Base-by-base conservation (phyloP, 2,797 vertebrate genomes). In the Enteromius viviparus region DNA sequence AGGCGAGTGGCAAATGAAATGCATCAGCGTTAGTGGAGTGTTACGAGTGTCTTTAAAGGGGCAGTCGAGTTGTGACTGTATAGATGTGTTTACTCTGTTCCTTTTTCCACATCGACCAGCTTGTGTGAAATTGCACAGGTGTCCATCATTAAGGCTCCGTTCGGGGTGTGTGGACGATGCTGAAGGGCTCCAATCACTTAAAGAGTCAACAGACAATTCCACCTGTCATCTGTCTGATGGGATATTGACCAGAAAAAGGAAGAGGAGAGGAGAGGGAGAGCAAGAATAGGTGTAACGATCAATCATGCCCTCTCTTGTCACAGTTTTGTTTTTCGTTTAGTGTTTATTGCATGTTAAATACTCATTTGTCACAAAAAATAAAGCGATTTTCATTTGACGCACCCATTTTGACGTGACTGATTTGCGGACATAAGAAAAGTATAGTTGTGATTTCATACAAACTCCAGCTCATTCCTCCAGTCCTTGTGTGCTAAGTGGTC, bases 401-500 rank as follows among this genome's bases (percentile, higher is more conserved):
- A 19, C 53, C 4, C 12, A 9, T 17, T 51, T 53, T 29, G 15
- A 34, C 3, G 6, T 37, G 47, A 49, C 8, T 51, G 37, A 74
- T 72, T 82, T 11, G 29, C 2, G 17, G 23, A 23, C 26, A 82
- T n/a, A 29, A 75, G 65, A 45, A 23, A 53, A 3, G 1, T 29
- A 53, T 21, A 53, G 15, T 14, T 76, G 10, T n/a, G 51, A 69
- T 76, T 76, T 83, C 49, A 55, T 78, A 29, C 9, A 26, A 72
- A 74, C 58, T 72, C 23, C 55, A 78, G 21, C n/a, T 45, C 21
- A 79, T 82, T n/a, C 17, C 88, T 90, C 88, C 88, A 91, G 90
- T 91, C 89, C 92, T 91, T 89, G 89, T 83, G 78, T 86, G 87
- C 89, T 88, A 92, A 91, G 90, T 88, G 89, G 91, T 93, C 89